Evolutionary conservation across 2,888 invertebrate genomes (phyloP), one percentile per base, ranked within the genome.

Genomic region (Alloplasta piceator): DNA sequence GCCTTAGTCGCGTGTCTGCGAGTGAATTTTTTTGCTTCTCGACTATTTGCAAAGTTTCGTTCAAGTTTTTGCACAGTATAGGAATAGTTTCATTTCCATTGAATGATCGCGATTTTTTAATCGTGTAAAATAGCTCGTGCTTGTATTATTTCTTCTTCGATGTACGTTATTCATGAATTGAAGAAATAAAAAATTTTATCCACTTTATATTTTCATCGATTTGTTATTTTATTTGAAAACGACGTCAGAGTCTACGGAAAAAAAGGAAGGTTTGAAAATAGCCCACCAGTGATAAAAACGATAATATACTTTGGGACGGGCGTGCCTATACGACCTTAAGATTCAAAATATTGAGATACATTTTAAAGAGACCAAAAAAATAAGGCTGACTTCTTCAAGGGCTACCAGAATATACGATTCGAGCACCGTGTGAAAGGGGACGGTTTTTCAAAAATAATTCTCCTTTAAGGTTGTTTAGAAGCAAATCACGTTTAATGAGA

Each of bases 271-370:
- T 26, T 26, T 26, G 26, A 26, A 80, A 77, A 78, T 74, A 77
- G 46, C 60, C 83, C 76, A 78, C 74, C 79, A 73, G 61, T 83
- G 80, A 83, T 85, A 78, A 82, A 0, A 86, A 87, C 81, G 83
- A 85, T 86, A 85, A 87, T 86, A 85, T 86, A 88, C 86, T 88
- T 88, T 87, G 85, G 88, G 86, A 85, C 26, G 3, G 26, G 1
- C 83, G 83, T 80, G 82, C 86, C 85, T 83, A 78, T 85, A 84
- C 66, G 84, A 66, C 82, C 68, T 78, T 82, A 77, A 83, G 61
- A 78, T 85, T 48, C 64, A 58, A 66, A 85, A 78, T 82, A 86
- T 83, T 85, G 87, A 85, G 61, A 70, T 41, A 83, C 83, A 85
- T 83, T 84, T 87, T 82, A 36, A 56, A 66, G 60, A 52, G 43